Evolutionary conservation across 2,797 vertebrate genomes (phyloP).

Genomic region (Enteromius fasciolatus): DNA sequence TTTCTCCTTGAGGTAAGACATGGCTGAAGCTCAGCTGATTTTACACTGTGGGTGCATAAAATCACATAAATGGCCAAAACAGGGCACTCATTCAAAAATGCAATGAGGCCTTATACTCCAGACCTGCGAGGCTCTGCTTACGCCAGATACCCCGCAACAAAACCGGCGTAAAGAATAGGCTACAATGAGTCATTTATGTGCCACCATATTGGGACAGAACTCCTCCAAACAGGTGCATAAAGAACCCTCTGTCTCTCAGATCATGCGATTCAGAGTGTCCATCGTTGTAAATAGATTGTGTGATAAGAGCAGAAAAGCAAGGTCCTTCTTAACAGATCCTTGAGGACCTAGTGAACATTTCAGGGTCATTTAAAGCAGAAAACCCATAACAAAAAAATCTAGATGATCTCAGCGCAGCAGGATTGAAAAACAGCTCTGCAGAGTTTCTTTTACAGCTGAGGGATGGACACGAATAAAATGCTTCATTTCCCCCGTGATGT

Average conservation of each 20-base stretch:
- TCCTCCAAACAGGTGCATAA: conserved; percentile 61
- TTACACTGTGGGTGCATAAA: conserved; percentile 67
- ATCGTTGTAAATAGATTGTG: conserved; percentile 66
- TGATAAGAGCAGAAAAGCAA: conserved; percentile 68
- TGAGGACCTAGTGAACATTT: conserved; percentile 67
- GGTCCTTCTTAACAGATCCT: conserved; percentile 66
- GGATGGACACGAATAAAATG: conserved; percentile 57
- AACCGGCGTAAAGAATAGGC: conserved; percentile 66
- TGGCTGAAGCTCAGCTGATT: conserved; percentile 68
- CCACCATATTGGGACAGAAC: conserved; percentile 64
- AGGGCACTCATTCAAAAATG: conserved; percentile 62
- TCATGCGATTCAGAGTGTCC: conserved; percentile 64
- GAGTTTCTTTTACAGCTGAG: conserved; percentile 28
- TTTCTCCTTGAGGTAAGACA: conserved; percentile 63
- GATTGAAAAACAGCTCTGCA: conserved; percentile 52
- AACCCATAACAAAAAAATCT: conserved; percentile 63
- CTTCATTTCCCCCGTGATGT: conserved; percentile 59
- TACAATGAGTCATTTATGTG: conserved; percentile 70
- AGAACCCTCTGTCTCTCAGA: conserved; percentile 63
- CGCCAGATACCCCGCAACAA: conserved; percentile 68
- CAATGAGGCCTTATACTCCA: conserved; percentile 62
- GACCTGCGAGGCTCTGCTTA: conserved; percentile 65
- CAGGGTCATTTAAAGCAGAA: conserved; percentile 70
- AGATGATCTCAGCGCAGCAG: conserved; percentile 63
- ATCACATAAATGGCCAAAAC: conserved; percentile 67